These are phyloP conservation scores for Drosophila tsacasi DNA, from an alignment of 1,140 invertebrate species.

Conservation along the genomic window DNA sequence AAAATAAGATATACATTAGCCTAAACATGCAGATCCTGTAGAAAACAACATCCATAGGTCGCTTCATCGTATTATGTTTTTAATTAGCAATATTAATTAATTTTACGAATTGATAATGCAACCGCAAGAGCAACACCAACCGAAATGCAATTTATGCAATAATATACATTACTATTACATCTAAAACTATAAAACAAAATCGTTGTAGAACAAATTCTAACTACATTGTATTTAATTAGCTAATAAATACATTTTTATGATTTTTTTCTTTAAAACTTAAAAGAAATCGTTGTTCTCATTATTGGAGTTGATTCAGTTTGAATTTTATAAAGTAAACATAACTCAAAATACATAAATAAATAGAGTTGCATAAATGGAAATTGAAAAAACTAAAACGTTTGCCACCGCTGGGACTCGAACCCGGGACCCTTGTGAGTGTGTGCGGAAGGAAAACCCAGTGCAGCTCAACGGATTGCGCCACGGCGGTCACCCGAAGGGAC, in stretches of 20 bases:
- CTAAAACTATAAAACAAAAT: constrained; percentile 31
- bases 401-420: constrained; percentile 19
- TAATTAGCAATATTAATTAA: constrained; percentile 48
- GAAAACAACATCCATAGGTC: constrained; percentile 15
- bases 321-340: too few species aligned
- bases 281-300: not conserved
- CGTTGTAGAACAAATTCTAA: constrained; percentile 73
- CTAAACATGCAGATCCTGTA: constrained; percentile 30
- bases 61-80: constrained; percentile 39
- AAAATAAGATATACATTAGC: constrained; percentile 30
- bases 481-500: constrained; percentile 45
- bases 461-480: constrained; percentile 18
- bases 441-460: constrained; percentile 13
- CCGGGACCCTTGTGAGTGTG: not conserved
- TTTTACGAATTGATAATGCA: constrained; percentile 37
- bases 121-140: constrained; percentile 40
- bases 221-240: constrained; percentile 69
- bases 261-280: constrained; percentile 59
- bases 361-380: not conserved
- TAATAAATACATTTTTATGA: constrained; percentile 73
- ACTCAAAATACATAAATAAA: constrained; percentile 8
- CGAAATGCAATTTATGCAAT: constrained; percentile 62
- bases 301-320: too few species aligned
- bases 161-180: constrained; percentile 55
- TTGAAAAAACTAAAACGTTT: not conserved